These are phyloP conservation scores for Nomada fabriciana DNA, from an alignment of 2,888 invertebrate genomes.

Conservation along the genomic window DNA sequence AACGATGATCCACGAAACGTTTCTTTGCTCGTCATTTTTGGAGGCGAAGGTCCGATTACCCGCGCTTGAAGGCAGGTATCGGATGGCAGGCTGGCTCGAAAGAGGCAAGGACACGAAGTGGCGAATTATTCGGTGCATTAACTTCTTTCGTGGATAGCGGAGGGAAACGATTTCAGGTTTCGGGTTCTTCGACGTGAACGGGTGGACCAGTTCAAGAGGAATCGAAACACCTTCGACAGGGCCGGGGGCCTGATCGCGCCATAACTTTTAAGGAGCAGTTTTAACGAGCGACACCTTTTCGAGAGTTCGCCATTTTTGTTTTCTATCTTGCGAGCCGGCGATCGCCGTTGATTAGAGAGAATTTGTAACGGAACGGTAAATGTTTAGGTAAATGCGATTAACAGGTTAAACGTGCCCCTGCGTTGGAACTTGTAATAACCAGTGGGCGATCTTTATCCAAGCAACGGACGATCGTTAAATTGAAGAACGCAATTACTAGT, in stretches of 20 bases:
- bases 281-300: background rate
- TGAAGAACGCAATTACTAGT: conserved; percentile 45
- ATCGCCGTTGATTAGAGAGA: background rate
- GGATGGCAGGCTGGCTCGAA: conserved; percentile 60
- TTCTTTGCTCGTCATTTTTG: conserved; percentile 31
- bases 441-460: conserved; percentile 48
- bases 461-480: conserved; percentile 44
- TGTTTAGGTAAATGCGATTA: conserved; percentile 34
- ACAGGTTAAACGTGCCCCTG: conserved; percentile 36
- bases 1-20: conserved; percentile 20
- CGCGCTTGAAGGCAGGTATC: conserved; percentile 67
- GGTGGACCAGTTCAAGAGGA: background rate
- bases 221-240: background rate
- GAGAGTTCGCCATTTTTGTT: background rate
- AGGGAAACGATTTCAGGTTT: conserved; percentile 19
- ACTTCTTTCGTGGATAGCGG: conserved; percentile 20
- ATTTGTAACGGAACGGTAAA: conserved; percentile 5
- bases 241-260: too few relatives aligned
- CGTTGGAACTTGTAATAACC: conserved; percentile 41
- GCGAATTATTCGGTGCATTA: conserved; percentile 60
- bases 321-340: background rate
- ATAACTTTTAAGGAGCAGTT: background rate
- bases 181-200: background rate
- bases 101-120: conserved; percentile 56
- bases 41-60: conserved; percentile 70